These are phyloP conservation scores for Myotis yumanensis DNA, from an alignment of 2,113 vertebrate species.

Conservation along the genomic window DNA sequence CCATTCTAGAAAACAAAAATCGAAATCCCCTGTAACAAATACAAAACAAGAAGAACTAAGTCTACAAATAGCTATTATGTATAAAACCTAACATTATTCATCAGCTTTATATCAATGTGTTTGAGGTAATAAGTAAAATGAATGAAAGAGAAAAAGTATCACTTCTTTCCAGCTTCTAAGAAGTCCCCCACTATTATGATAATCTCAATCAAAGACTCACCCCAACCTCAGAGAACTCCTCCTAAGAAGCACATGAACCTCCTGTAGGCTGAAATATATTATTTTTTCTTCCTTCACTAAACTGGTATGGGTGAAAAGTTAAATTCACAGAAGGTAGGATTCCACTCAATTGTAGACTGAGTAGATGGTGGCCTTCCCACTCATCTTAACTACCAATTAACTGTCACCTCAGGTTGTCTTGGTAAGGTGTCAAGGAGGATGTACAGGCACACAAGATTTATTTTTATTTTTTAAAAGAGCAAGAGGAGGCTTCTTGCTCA, in stretches of 20 bases:
- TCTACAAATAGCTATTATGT: neutral
- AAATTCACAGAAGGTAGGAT: slow-evolving; percentile 5
- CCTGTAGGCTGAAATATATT: neutral
- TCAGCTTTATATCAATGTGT: neutral
- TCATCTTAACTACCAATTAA: slow-evolving; percentile 29
- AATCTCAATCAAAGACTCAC: neutral
- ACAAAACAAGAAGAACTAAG: neutral
- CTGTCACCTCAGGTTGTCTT: slow-evolving; percentile 5
- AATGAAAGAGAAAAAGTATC: neutral
- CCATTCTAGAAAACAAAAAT: slow-evolving; percentile 19
- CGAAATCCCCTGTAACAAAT: neutral
- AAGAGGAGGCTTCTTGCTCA: slow-evolving; percentile 25
- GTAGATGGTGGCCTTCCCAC: neutral
- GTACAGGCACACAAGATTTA: neutral
- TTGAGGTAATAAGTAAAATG: neutral
- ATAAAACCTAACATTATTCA: neutral
- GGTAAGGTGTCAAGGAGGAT: neutral
- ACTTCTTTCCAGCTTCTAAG: slow-evolving; percentile 16
- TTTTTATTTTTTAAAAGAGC: neutral
- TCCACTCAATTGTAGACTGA: neutral
- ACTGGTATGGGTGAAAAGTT: neutral
- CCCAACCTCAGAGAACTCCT: neutral
- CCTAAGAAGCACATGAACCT: neutral
- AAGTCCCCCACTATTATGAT: neutral
- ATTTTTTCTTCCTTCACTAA: neutral